Conservation (phyloP, 2,797 vertebrate species). For the Crocodylus rhombifer region DNA sequence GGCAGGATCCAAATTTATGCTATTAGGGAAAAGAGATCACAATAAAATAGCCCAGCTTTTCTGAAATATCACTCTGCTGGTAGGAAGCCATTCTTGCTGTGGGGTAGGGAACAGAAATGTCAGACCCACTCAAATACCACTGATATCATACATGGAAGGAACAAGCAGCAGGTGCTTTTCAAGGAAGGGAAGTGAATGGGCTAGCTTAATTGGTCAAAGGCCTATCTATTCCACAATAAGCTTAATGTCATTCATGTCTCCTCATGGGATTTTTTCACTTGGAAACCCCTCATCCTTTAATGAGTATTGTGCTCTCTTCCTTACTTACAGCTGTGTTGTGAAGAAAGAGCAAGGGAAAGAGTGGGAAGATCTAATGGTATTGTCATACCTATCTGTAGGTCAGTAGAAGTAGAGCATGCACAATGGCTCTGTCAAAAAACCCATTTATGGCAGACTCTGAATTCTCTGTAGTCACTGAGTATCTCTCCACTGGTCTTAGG, state of each 20-base stretch:
- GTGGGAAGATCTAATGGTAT: not conserved
- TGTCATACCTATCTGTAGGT: not conserved
- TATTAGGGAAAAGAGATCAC: not conserved
- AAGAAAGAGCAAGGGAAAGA: not conserved
- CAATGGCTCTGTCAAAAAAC: not conserved
- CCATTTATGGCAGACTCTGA: not conserved
- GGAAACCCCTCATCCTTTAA: not conserved
- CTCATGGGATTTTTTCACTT: not conserved
- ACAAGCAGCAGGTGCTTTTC: not conserved
- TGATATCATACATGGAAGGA: not conserved
- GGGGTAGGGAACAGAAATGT: not conserved
- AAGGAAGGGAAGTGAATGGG: not conserved
- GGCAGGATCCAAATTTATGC: not conserved
- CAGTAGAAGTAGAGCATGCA: too few relatives aligned
- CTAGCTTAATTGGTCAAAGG: not conserved
- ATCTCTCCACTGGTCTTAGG: not conserved
- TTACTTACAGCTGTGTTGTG: not conserved
- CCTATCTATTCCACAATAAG: not conserved
- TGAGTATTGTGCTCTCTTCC: not conserved
- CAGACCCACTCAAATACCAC: not conserved
- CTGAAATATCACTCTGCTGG: not conserved
- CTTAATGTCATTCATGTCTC: not conserved
- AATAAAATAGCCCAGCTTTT: not conserved
- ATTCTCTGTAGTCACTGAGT: not conserved
- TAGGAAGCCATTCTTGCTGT: not conserved